Conservation (phyloP, 2,797 vertebrate genomes). For the Tapirus indicus region DNA sequence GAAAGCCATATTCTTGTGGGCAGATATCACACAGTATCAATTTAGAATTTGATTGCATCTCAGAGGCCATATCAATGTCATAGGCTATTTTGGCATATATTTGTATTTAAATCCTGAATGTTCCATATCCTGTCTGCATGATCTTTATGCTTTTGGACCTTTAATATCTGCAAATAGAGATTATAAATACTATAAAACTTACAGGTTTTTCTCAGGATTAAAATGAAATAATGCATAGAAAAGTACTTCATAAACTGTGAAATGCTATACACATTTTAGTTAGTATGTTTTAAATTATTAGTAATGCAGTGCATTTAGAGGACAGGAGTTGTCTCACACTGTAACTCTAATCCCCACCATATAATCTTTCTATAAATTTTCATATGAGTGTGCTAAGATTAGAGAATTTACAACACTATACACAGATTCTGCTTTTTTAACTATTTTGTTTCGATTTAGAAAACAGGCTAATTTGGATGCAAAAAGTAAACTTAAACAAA, state of each 20-base stretch:
- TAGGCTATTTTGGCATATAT: background rate
- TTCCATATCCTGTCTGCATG: background rate
- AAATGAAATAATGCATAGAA: constrained; percentile 50
- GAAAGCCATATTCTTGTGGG: background rate
- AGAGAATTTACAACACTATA: constrained; percentile 2
- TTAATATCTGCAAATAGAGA: background rate
- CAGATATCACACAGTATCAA: background rate
- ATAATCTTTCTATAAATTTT: constrained; percentile 49
- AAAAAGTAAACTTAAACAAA: constrained; percentile 50
- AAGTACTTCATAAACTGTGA: background rate
- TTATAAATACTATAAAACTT: constrained; percentile 8
- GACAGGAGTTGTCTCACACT: background rate
- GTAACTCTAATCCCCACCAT: background rate
- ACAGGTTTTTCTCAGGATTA: background rate
- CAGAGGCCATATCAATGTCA: background rate
- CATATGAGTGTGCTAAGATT: background rate
- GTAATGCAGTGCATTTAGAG: background rate
- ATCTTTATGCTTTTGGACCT: background rate
- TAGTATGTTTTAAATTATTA: constrained; percentile 40
- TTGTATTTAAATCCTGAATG: background rate
- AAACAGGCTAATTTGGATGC: constrained; percentile 1
- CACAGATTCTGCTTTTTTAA: constrained; percentile 43
- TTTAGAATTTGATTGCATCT: background rate
- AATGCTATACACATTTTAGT: background rate
- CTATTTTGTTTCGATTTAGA: constrained; percentile 52